These are phyloP conservation scores for Rhombomys opimus DNA, from an alignment of 2,113 vertebrate genomes.

Conservation along the genomic window DNA sequence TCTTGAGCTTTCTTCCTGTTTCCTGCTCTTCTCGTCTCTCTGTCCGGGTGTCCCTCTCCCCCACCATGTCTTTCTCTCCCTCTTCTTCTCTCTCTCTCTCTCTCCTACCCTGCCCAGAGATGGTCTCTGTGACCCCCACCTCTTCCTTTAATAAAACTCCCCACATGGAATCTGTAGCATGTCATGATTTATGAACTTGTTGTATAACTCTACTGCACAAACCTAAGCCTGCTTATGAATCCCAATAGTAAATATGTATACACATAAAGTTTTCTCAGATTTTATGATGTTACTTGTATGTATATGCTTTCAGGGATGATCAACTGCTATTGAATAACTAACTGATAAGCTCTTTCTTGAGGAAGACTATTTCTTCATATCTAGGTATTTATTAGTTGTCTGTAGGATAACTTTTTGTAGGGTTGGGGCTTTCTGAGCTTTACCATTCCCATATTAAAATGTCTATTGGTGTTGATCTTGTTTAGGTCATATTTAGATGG, in stretches of 20 bases:
- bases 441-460: neutral
- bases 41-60: no score
- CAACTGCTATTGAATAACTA: neutral
- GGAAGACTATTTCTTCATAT: neutral
- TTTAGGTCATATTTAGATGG: neutral
- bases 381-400: neutral
- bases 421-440: neutral
- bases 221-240: no score
- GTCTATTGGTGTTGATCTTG: neutral
- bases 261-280: neutral
- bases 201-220: no score
- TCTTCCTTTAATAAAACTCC: no score
- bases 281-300: neutral
- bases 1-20: no score
- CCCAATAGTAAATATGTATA: neutral
- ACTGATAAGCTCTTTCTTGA: neutral
- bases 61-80: no score
- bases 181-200: no score
- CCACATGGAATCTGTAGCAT: no score
- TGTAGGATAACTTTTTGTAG: neutral
- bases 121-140: no score
- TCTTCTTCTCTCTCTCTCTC: no score
- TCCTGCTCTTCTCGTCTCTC: no score
- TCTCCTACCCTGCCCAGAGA: no score
- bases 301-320: neutral